Evolutionary conservation across 2,113 vertebrate genomes (phyloP).

Genomic region (Phylloscopus trochiloides): DNA sequence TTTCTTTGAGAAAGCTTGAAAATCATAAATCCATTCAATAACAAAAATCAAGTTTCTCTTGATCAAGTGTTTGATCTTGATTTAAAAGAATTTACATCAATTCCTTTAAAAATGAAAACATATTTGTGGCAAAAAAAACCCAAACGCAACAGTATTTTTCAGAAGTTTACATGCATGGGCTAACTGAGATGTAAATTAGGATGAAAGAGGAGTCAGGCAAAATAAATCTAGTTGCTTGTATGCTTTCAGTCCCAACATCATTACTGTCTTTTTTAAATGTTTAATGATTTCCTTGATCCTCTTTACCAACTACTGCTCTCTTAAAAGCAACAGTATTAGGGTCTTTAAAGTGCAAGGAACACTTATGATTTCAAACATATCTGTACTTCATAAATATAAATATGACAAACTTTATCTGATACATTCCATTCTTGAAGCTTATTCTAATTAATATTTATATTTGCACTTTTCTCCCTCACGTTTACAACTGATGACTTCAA

Average conservation of each 20-base stretch:
- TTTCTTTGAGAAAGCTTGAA: not conserved
- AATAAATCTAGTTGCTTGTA: not conserved
- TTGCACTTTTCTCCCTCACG: rapidly evolving
- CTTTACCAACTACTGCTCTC: not conserved
- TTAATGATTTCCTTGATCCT: not conserved
- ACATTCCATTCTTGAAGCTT: not conserved
- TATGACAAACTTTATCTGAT: not conserved
- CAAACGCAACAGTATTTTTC: not conserved
- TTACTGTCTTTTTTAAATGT: not conserved
- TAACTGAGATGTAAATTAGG: not conserved
- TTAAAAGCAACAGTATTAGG: not conserved
- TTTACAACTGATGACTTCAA: not conserved
- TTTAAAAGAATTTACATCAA: not conserved
- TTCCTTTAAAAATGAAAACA: not conserved
- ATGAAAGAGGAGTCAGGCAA: not conserved
- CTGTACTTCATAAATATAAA: not conserved
- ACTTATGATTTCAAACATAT: not conserved
- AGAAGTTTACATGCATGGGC: not conserved
- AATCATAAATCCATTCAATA: not conserved
- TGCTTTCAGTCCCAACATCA: not conserved
- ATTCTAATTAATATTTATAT: not conserved
- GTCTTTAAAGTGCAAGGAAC: not conserved
- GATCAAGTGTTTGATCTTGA: no score
- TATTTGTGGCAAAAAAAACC: not conserved
- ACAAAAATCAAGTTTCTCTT: not conserved